These are phyloP conservation scores for Drosophila helvetica DNA, from an alignment of 2,888 invertebrate species.

Conservation along the genomic window DNA sequence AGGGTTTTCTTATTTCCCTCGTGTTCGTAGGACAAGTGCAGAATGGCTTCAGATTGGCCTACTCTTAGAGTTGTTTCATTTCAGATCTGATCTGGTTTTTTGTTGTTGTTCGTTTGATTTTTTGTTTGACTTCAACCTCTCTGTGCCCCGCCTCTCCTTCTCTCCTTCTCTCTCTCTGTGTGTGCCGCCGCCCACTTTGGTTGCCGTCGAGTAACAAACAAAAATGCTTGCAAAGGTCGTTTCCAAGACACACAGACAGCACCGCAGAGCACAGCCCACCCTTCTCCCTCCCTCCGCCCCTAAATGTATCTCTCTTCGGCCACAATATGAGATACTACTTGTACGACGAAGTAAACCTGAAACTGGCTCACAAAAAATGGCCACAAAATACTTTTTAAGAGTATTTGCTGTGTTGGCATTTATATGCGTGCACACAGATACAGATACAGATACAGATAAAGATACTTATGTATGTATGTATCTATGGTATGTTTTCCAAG, in stretches of 20 bases:
- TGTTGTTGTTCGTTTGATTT: conserved; percentile 9
- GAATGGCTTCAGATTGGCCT: not conserved
- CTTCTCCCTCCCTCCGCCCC: conserved; percentile 3
- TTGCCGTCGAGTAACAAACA: conserved; percentile 14
- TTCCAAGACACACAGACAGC: conserved; percentile 26
- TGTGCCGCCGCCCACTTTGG: conserved; percentile 23
- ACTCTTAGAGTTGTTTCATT: not conserved
- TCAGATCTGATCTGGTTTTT: conserved; percentile 20
- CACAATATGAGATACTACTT: conserved; percentile 1
- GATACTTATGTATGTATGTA: not conserved
- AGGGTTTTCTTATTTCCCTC: not conserved
- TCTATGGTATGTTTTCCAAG: conserved; percentile 48
- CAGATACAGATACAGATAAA: not conserved
- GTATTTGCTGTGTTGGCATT: conserved; percentile 48
- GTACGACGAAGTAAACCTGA: conserved; percentile 43
- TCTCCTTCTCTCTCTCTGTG: not conserved
- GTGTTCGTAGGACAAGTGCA: not conserved
- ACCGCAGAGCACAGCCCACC: conserved; percentile 4
- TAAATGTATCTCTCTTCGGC: conserved; percentile 1
- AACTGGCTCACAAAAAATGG: conserved; percentile 40
- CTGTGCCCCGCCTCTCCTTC: not conserved
- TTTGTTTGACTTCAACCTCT: conserved; percentile 1
- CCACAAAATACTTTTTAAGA: conserved; percentile 23
- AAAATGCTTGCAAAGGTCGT: conserved; percentile 48
- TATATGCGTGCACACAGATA: not conserved